Evolutionary conservation across 2,888 invertebrate species (phyloP).

Genomic region (Melanargia galathea): DNA sequence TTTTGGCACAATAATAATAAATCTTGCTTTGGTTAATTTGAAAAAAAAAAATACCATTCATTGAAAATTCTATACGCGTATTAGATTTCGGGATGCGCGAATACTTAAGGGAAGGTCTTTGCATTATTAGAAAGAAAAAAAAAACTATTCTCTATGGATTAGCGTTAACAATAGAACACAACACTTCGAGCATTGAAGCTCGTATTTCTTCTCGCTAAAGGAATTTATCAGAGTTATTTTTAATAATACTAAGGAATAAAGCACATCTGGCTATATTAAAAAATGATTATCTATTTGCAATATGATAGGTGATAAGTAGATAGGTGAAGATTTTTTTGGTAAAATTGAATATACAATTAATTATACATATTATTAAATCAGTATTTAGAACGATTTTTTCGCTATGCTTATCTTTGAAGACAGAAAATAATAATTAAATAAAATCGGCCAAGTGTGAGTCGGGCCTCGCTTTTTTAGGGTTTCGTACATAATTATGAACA

Average conservation of each 20-base stretch:
- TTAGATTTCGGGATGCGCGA: constrained; percentile 37
- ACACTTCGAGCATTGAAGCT: constrained; percentile 25
- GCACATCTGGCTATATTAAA: neutral
- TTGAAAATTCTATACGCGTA: constrained; percentile 30
- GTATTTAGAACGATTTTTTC: too few relatives aligned
- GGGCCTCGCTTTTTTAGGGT: too few relatives aligned
- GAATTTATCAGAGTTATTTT: neutral
- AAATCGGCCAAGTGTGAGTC: too few relatives aligned
- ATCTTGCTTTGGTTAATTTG: constrained; percentile 35
- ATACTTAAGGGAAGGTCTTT: constrained; percentile 13
- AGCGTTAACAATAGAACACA: constrained; percentile 42
- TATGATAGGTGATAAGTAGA: too few relatives aligned
- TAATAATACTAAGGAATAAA: neutral
- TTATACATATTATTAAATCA: too few relatives aligned
- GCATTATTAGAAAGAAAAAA: constrained; percentile 27
- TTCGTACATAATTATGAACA: too few relatives aligned
- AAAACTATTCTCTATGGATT: constrained; percentile 45
- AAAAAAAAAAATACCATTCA: constrained; percentile 36
- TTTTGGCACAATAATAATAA: constrained; percentile 28
- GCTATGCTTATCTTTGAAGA: too few relatives aligned
- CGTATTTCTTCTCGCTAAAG: constrained; percentile 10
- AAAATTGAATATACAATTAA: too few relatives aligned
- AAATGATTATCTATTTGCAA: neutral
- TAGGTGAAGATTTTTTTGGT: too few relatives aligned
- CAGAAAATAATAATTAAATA: too few relatives aligned